Conservation (phyloP, 2,113 vertebrate genomes). For the Mohoua ochrocephala region DNA sequence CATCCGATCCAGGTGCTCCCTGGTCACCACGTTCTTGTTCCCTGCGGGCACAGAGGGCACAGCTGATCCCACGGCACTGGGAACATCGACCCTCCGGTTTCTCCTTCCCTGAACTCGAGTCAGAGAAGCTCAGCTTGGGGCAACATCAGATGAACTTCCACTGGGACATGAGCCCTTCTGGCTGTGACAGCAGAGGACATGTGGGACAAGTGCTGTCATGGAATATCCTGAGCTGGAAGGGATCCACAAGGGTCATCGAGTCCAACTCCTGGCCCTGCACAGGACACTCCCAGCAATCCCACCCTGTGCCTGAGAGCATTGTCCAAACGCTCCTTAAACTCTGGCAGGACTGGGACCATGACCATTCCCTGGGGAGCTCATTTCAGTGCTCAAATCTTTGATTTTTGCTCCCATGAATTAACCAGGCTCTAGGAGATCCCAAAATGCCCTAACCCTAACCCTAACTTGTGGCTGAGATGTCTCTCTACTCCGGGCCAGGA, state of each 20-base stretch:
- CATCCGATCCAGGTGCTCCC: constrained; percentile 95
- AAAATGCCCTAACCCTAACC: background rate
- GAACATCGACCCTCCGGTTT: background rate
- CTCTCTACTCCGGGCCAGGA: background rate
- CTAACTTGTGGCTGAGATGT: background rate
- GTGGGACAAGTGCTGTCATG: rapidly evolving
- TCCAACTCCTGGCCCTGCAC: background rate
- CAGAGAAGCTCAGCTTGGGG: background rate
- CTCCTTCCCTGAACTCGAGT: background rate
- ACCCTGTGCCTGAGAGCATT: background rate
- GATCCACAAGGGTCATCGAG: background rate
- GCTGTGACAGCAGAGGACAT: background rate
- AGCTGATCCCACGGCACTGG: background rate
- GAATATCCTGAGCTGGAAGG: background rate
- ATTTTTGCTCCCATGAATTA: background rate
- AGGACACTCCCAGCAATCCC: background rate
- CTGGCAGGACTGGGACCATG: background rate
- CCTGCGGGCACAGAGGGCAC: constrained; percentile 68
- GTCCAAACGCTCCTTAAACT: background rate
- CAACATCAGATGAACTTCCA: background rate
- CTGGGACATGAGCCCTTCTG: background rate
- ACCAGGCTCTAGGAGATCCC: background rate
- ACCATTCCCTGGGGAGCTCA: background rate
- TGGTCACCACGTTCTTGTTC: constrained; percentile 96
- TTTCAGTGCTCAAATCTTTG: background rate